phyloP scores from a whole-genome alignment of 2,797 vertebrate genomes.

The Cryptoblepharus egeriae region DNA sequence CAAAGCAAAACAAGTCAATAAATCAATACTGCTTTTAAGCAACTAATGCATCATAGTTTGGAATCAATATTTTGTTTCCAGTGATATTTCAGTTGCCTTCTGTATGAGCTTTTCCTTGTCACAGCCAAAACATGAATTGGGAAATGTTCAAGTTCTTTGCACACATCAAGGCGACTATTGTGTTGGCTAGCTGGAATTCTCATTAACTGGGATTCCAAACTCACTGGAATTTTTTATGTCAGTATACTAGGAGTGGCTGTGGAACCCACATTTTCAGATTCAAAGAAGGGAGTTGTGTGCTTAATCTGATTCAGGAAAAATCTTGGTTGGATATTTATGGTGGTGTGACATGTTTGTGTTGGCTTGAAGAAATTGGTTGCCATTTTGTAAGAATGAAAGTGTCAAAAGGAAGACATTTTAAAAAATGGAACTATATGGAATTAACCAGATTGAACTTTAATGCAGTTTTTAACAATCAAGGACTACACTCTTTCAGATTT shows the following conservation, averaged over 20 bases:
- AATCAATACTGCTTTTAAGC: not conserved
- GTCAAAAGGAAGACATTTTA: not conserved
- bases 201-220: not conserved
- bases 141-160: not conserved
- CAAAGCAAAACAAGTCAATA: too few species aligned
- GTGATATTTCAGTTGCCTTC: not conserved
- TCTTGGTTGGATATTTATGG: rapidly evolving
- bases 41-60: not conserved
- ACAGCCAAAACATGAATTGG: slow-evolving; percentile 3
- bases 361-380: not conserved
- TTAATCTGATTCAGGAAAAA: not conserved
- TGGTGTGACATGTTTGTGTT: not conserved
- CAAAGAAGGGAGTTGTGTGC: rapidly evolving
- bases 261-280: not conserved
- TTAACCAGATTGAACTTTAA: slow-evolving; percentile 1
- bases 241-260: not conserved
- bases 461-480: not conserved
- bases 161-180: not conserved
- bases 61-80: not conserved
- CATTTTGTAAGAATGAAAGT: not conserved
- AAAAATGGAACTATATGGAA: not conserved
- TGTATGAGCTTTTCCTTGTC: not conserved
- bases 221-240: not conserved
- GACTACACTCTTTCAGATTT: not conserved
- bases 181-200: not conserved